Conservation (phyloP, 2,888 invertebrate genomes). For the Clitarchus hookeri region DNA sequence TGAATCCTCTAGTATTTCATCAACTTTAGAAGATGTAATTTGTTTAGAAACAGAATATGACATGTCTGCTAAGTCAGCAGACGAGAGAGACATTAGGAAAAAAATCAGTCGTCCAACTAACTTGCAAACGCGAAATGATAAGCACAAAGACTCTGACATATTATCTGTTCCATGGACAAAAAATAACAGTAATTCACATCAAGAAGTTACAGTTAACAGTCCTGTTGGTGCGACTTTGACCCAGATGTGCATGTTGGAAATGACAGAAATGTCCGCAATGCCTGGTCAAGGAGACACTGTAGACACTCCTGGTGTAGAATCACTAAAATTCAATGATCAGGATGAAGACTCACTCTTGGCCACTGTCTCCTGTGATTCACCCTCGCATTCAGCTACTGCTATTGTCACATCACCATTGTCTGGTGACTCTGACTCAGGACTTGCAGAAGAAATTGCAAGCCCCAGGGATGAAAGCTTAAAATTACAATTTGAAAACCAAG, state of each 20-base stretch:
- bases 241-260: background rate
- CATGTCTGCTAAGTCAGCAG: constrained; percentile 25
- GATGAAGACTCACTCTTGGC: constrained; percentile 22
- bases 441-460: constrained; percentile 28
- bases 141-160: background rate
- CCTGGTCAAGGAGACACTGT: background rate
- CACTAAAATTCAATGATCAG: constrained; percentile 17
- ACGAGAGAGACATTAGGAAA: constrained; percentile 38
- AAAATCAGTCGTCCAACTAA: constrained; percentile 29
- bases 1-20: too few relatives aligned
- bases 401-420: constrained; percentile 15
- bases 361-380: background rate
- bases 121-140: background rate
- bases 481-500: constrained; percentile 29
- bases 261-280: background rate
- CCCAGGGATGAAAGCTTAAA: background rate
- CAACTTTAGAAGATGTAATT: too few relatives aligned
- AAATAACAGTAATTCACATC: background rate
- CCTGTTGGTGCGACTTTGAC: background rate
- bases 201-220: background rate
- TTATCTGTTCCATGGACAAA: background rate
- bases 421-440: constrained; percentile 23
- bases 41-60: background rate
- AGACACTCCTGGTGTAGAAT: background rate
- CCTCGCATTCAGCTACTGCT: background rate